phyloP scores from a whole-genome alignment of 1,140 invertebrate genomes.

The Zaprionus vittiger region DNA sequence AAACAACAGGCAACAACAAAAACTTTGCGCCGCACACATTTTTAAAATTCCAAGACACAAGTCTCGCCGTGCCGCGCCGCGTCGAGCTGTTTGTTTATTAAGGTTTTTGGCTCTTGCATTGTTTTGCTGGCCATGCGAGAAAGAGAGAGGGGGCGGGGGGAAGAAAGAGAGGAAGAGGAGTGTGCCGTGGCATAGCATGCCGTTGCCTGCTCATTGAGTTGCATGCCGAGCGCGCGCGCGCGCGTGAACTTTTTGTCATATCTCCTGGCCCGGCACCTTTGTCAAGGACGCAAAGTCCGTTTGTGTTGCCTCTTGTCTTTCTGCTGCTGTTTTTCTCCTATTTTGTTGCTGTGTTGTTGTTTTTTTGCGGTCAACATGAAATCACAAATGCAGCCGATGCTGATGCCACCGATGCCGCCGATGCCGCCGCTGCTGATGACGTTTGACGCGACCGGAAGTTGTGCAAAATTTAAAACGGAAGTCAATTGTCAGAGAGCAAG shows the following conservation, averaged over 20 bases:
- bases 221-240: slow-evolving; percentile 38
- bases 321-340: slow-evolving; percentile 7
- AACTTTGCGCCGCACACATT: slow-evolving; percentile 26
- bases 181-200: background rate
- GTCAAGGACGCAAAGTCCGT: slow-evolving; percentile 64
- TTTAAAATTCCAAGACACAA: slow-evolving; percentile 40
- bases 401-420: background rate
- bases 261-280: slow-evolving; percentile 62
- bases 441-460: slow-evolving; percentile 62
- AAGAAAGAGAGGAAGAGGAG: background rate
- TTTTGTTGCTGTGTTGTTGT: slow-evolving; percentile 26
- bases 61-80: slow-evolving; percentile 8
- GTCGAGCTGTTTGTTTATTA: slow-evolving; percentile 33
- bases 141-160: background rate
- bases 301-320: slow-evolving; percentile 12
- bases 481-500: slow-evolving; percentile 78
- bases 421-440: slow-evolving; percentile 23
- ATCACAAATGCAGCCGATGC: slow-evolving; percentile 22
- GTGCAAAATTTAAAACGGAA: slow-evolving; percentile 83
- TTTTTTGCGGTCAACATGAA: slow-evolving; percentile 28
- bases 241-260: slow-evolving; percentile 48
- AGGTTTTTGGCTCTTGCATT: slow-evolving; percentile 26
- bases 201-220: slow-evolving; percentile 56
- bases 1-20: slow-evolving; percentile 10
- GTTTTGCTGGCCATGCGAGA: slow-evolving; percentile 11